These are phyloP conservation scores for Gopherus flavomarginatus DNA, from an alignment of 2,113 vertebrate species.

Conservation along the genomic window DNA sequence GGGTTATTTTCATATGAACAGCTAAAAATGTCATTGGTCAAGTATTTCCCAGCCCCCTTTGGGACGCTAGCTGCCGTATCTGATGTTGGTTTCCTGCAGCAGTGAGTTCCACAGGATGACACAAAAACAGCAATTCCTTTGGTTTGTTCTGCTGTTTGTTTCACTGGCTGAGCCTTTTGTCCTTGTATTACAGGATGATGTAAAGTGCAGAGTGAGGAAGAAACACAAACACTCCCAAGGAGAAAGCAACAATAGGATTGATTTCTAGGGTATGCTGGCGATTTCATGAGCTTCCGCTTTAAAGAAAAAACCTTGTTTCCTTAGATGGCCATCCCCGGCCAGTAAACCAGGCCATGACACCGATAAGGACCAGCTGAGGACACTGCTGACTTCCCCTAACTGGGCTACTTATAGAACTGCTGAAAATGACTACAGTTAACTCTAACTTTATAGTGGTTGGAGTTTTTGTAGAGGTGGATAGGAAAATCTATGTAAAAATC, in stretches of 20 bases:
- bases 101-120: background rate
- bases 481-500: background rate
- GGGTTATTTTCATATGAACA: background rate
- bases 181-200: background rate
- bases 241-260: background rate
- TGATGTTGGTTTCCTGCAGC: background rate
- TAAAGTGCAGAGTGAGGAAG: background rate
- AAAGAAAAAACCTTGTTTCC: background rate
- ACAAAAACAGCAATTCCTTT: background rate
- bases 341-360: background rate
- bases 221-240: fast-evolving
- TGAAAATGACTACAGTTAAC: background rate
- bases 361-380: background rate
- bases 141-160: background rate
- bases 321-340: background rate
- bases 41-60: background rate
- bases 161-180: background rate
- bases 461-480: background rate
- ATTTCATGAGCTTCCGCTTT: fast-evolving
- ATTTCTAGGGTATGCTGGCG: background rate
- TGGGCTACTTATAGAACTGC: background rate
- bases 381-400: background rate
- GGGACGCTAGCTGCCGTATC: background rate
- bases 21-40: background rate
- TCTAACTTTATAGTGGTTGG: background rate